These are phyloP conservation scores for Ictidomys tridecemlineatus DNA, from an alignment of 2,113 vertebrate genomes.

Conservation along the genomic window DNA sequence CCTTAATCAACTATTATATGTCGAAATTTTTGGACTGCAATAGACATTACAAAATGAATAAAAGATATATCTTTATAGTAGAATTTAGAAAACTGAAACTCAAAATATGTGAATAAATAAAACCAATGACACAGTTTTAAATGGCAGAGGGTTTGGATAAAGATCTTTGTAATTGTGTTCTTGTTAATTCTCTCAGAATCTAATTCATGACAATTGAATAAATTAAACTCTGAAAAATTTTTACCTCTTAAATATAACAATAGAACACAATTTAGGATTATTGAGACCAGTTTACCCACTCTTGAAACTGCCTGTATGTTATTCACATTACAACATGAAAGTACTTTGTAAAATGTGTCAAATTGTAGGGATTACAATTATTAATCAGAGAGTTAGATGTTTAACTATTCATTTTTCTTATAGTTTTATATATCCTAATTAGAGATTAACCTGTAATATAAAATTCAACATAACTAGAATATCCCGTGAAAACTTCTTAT, in stretches of 20 bases:
- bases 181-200: background rate
- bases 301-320: background rate
- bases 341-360: background rate
- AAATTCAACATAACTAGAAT: background rate
- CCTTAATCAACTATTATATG: background rate
- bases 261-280: background rate
- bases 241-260: background rate
- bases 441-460: background rate
- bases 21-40: background rate
- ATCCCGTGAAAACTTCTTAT: background rate
- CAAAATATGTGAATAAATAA: background rate
- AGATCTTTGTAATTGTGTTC: background rate
- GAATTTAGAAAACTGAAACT: background rate
- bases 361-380: background rate
- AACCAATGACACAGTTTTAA: background rate
- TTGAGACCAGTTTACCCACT: background rate
- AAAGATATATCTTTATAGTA: background rate
- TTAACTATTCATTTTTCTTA: background rate
- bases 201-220: background rate
- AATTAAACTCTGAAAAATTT: background rate
- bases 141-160: background rate
- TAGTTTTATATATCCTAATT: background rate
- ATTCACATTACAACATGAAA: background rate
- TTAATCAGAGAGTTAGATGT: background rate
- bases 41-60: background rate